Conservation (phyloP, 2,888 invertebrate species). For the Melipona beecheii region DNA sequence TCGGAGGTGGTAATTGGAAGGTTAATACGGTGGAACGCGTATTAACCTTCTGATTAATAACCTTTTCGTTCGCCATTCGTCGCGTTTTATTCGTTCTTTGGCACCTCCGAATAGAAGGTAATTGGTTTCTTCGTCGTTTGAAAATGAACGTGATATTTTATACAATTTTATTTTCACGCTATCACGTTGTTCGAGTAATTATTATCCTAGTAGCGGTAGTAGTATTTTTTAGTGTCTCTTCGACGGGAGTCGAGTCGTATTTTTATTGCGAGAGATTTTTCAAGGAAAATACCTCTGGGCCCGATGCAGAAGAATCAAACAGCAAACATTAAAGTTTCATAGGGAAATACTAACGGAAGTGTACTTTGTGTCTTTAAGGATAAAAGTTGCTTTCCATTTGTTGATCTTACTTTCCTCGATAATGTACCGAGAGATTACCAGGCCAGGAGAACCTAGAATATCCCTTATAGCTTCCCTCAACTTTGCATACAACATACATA, state of each 20-base stretch:
- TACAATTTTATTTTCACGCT: no score
- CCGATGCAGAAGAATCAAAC: not conserved
- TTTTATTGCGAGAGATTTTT: not conserved
- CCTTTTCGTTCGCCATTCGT: not conserved
- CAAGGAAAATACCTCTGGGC: not conserved
- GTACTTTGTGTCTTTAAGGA: not conserved
- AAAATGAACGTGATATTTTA: not conserved
- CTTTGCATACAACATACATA: not conserved
- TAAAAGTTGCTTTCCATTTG: constrained; percentile 7
- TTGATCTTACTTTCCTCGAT: constrained; percentile 9
- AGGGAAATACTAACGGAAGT: not conserved
- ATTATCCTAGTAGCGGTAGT: not conserved
- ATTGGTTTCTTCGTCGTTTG: not conserved
- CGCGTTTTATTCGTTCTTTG: not conserved
- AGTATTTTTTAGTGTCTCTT: not conserved
- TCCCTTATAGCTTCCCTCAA: not conserved
- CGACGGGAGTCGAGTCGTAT: not conserved
- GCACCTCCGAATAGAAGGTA: not conserved
- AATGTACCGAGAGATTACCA: not conserved
- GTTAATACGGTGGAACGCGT: constrained; percentile 22
- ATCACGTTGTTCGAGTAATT: not conserved
- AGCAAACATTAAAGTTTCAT: constrained; percentile 6
- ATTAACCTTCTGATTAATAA: constrained; percentile 31
- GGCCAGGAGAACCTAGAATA: not conserved
- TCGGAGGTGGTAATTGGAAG: constrained; percentile 13